Evolutionary conservation across 2,888 invertebrate species (phyloP), one percentile per base, ranked within the genome.

Genomic region (Automeris io): DNA sequence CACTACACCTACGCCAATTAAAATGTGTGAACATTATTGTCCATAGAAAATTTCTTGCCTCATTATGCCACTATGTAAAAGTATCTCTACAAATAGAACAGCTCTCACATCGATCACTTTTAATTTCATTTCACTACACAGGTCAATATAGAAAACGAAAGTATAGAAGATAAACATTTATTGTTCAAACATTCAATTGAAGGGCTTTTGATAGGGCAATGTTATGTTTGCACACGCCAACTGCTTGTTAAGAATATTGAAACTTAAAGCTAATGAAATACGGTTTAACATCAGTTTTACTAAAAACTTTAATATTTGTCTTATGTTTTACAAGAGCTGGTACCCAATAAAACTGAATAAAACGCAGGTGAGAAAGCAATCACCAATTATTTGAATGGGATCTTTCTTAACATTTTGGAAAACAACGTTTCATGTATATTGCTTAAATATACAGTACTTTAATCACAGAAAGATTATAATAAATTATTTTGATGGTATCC

Each of bases 161-260:
- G 58, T 54, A 45, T 48, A 35, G 45, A 37, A 48, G 48, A 60
- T 47, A 37, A 39, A 40, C 56, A 51, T 60, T 60, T 60, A 50
- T 49, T 42, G 46, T 52, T 52, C 41, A 45, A 40, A 39, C 41
- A 45, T 44, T 51, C 42, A 41, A 57, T 55, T 41, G 42, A 50
- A 60, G 51, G 57, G 60, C 46, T 49, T 37, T 40, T 37, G 34
- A 39, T 23, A 11, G 21, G 11, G 32, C 22, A 11, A 23, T 18
- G 18, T n/a, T 32, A 23, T n/a, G 22, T 11, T 11, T n/a, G 23
- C 23, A 12, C 5, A 1, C 5, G 32, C 22, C 2, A 18, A 5
- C 4, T 5, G 1, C 9, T 31, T 18, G 3, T 22, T 2, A 37
- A 2, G 12, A 22, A 18, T 32, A 18, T 18, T 12, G 31, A 16